These are phyloP conservation scores for Drosophila nasuta DNA, from an alignment of 1,140 invertebrate species.

Conservation along the genomic window DNA sequence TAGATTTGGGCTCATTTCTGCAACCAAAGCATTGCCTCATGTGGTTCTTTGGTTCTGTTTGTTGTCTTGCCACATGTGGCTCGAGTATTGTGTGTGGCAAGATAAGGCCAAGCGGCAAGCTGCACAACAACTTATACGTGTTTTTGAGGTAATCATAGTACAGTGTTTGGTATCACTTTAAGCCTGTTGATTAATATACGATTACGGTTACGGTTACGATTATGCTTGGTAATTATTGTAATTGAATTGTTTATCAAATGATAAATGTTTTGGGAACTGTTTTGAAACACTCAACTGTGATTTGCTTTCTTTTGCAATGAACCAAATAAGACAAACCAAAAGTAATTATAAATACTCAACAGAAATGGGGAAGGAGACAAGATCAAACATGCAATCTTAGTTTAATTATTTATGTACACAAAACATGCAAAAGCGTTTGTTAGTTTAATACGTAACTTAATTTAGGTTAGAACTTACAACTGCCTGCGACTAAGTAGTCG, in stretches of 20 bases:
- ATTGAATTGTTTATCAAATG: constrained; percentile 52
- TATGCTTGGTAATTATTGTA: constrained; percentile 23
- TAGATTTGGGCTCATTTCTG: constrained; percentile 41
- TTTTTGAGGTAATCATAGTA: constrained; percentile 3
- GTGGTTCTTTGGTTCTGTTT: constrained; percentile 23
- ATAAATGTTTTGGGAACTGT: constrained; percentile 43
- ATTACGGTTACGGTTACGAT: constrained; percentile 14
- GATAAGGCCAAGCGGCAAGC: constrained; percentile 70
- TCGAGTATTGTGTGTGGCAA: constrained; percentile 45
- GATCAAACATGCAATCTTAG: constrained; percentile 38
- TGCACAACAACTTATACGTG: constrained; percentile 56
- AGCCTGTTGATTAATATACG: constrained; percentile 42
- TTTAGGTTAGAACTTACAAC: constrained; percentile 66
- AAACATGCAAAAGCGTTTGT: constrained; percentile 45
- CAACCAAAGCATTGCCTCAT: constrained; percentile 73
- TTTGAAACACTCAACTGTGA: constrained; percentile 78
- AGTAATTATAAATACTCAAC: constrained; percentile 30
- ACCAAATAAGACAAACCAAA: constrained; percentile 43
- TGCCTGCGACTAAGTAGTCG: constrained; percentile 68
- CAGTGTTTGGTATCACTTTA: constrained; percentile 31
- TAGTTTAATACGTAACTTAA: constrained; percentile 51
- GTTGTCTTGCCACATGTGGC: constrained; percentile 16
- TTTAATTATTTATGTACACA: constrained; percentile 24
- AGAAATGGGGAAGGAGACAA: constrained; percentile 1
- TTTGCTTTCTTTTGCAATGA: constrained; percentile 57